A percentile compares a stretch with the other conserved stretches of the same genome.
Conservation (phyloP, 2,113 vertebrate species). For the Planiliza haematocheilus region DNA sequence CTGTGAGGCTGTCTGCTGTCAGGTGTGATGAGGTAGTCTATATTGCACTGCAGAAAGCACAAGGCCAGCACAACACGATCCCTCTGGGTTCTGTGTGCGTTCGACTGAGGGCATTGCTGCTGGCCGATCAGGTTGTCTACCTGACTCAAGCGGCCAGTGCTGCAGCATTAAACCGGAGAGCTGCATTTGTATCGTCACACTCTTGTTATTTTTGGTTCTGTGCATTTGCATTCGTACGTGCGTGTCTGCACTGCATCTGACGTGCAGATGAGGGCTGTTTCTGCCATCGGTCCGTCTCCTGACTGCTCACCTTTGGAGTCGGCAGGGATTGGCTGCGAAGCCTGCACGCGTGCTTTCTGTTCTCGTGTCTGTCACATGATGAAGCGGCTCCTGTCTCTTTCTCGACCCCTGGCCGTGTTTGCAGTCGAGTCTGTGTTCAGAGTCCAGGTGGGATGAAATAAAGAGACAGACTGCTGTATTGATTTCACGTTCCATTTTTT, state of each 20-base stretch:
- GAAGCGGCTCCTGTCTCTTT: constrained; percentile 7
- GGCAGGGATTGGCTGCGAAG: constrained; percentile 32
- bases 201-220: not conserved
- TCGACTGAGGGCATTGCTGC: constrained; percentile 27
- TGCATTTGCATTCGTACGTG: not conserved
- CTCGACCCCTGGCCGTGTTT: constrained; percentile 47
- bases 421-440: constrained; percentile 49
- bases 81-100: constrained; percentile 36
- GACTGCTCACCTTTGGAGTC: constrained; percentile 41
- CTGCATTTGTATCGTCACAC: not conserved
- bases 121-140: constrained; percentile 19
- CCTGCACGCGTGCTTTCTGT: constrained; percentile 12
- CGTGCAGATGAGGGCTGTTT: constrained; percentile 5
- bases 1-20: constrained; percentile 25
- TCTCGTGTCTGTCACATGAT: constrained; percentile 30
- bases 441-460: constrained; percentile 54
- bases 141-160: constrained; percentile 7
- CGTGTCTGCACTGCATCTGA: constrained; percentile 25
- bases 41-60: constrained; percentile 61
- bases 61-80: constrained; percentile 70
- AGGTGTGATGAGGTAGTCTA: constrained; percentile 52
- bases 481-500: not conserved
- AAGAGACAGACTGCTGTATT: constrained; percentile 14
- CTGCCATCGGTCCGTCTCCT: constrained; percentile 8
- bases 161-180: not conserved